A percentile compares a stretch with the other conserved stretches of the same genome.
phyloP scores from a whole-genome alignment of 2,113 vertebrate genomes.

The Origma solitaria region DNA sequence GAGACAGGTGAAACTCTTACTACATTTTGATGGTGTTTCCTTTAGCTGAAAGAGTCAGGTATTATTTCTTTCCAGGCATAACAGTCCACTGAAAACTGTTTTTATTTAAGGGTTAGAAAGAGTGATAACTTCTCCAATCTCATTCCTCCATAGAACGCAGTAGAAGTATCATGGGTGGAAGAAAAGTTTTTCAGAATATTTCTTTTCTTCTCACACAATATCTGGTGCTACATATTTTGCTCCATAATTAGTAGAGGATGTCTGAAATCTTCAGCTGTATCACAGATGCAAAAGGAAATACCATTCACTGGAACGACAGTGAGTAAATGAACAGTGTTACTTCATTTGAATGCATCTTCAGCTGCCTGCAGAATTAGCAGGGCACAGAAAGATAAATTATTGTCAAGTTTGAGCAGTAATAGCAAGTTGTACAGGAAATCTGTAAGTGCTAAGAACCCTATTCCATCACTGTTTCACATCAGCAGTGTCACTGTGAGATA shows the following conservation, averaged over 20 bases:
- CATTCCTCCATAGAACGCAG: not conserved
- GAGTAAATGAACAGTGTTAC: not conserved
- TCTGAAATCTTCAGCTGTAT: not conserved
- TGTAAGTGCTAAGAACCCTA: not conserved
- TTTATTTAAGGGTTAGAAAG: not conserved
- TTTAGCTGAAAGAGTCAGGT: not conserved
- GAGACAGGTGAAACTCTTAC: not conserved
- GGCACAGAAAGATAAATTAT: not conserved
- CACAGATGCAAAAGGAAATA: not conserved
- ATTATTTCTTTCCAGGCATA: not conserved
- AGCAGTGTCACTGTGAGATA: not conserved
- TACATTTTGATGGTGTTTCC: not conserved
- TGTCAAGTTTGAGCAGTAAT: not conserved
- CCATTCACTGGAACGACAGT: not conserved
- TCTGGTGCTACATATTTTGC: slow-evolving; percentile 1
- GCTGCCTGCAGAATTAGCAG: not conserved
- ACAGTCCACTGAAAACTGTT: not conserved
- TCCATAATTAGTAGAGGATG: slow-evolving; percentile 3
- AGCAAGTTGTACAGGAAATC: not conserved
- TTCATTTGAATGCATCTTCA: not conserved
- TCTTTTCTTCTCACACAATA: not conserved
- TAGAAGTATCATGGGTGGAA: not conserved
- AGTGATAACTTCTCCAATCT: not conserved
- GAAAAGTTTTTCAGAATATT: not conserved
- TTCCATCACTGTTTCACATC: not conserved